phyloP scores from a whole-genome alignment of 2,888 invertebrate species.

The Polyploca ridens region DNA sequence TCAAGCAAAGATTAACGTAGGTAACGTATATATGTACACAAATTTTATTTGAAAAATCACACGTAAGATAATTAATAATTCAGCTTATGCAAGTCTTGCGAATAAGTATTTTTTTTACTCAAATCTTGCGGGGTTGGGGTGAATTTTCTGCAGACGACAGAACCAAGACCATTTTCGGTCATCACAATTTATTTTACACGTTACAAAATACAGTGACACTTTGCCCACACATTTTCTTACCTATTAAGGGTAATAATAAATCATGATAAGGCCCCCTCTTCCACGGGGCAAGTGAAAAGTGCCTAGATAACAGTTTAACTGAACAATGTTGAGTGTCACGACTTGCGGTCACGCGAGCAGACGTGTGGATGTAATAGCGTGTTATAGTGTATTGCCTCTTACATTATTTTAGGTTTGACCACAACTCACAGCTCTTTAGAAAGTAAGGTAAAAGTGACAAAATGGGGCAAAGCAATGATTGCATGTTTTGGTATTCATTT shows the following conservation, averaged over 20 bases:
- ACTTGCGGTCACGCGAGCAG: constrained; percentile 59
- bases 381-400: constrained; percentile 15
- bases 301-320: constrained; percentile 68
- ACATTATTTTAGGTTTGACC: not conserved
- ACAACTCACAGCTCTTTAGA: not conserved
- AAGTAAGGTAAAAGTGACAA: not conserved
- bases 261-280: constrained; percentile 58
- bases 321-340: constrained; percentile 53
- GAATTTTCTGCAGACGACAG: no score
- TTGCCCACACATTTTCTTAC: constrained; percentile 40
- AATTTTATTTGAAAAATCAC: no score
- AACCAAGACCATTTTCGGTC: no score
- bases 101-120: no score
- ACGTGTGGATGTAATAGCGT: constrained; percentile 21
- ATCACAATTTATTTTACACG: no score
- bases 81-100: no score
- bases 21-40: no score
- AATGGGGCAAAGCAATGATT: not conserved
- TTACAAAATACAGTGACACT: no score
- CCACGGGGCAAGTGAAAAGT: constrained; percentile 53
- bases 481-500: not conserved
- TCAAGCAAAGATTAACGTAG: no score
- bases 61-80: no score
- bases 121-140: no score
- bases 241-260: constrained; percentile 55